Base-by-base conservation (phyloP, 2,797 vertebrate genomes). In the Notamacropus eugenii region DNA sequence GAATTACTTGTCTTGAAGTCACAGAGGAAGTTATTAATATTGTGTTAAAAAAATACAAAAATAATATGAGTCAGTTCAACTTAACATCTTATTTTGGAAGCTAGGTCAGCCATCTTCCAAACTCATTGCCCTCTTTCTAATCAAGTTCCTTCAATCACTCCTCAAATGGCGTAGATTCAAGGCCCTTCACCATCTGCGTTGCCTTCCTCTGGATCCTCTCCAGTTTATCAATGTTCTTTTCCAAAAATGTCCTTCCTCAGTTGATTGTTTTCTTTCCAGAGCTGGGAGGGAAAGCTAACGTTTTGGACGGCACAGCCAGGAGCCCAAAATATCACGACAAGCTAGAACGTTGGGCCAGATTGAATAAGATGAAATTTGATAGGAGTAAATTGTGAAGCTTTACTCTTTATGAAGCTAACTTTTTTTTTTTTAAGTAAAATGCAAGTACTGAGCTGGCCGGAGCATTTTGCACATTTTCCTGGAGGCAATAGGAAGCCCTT, bases 171-270 rank as follows among this genome's bases (percentile, higher is more conserved):
- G 24, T 46, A n/a, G 74, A 46, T 19, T 87, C 74, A 87, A 87
- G 74, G 74, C 74, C 74, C 74, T 87, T 87, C 74, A 87, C 74
- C 74, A 87, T 87, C 74, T 87, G 74, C 2, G 74, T 87, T 82
- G 74, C 74, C 74, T 46, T 87, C 22, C 74, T 87, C 74, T 87
- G 74, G 74, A 87, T 27, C 46, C 24, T 46, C 74, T 87, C 74
- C 74, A 87, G 74, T 87, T 82, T 87, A 87, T 87, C 74, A 87
- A 11, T 87, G 40, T 87, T 87, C 74, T 46, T 46, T 87, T 87
- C 74, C 74, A 87, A 87, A 87, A 87, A 87, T 87, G 74, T 87
- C 74, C 40, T 87, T 87, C 74, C 74, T 87, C 74, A 27, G 74
- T 87, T 87, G 74, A 87, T 87, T 87, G 74, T 87, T 87, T 46